Evolutionary conservation across 1,140 invertebrate genomes (phyloP), one percentile per base, ranked within the genome.

Genomic region (Cotesia vestalis): DNA sequence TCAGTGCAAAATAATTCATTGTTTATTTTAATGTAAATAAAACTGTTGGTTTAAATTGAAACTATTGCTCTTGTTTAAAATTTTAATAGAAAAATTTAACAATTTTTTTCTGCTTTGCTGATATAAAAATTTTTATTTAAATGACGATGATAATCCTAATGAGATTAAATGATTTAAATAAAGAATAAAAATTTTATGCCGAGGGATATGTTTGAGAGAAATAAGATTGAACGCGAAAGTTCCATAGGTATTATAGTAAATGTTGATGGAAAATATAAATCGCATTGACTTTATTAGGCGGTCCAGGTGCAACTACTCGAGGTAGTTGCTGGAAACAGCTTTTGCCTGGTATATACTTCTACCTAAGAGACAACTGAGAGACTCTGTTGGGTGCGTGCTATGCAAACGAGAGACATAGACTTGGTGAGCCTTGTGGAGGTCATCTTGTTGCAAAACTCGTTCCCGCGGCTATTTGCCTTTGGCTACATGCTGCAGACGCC

Each of bases 391-490:
- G 53, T 70, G 71, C 67, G 62, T 57, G 27, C 73, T 75, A 78
- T 83, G 81, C 79, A 83, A 82, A 83, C 77, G 73, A 78, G 74
- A 55, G 57, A 62, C 70, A 55, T 72, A 66, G 71, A 73, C 77
- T 78, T 74, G 68, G 66, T 74, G 80, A 73, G 76, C 79, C 79
- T 79, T 78, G 80, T 78, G 77, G 80, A 81, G 81, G 80, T 81
- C 82, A 78, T 78, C 78, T 81, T 78, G 78, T 78, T 78, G 76
- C 77, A 75, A 76, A 83, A 84, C 82, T 79, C 76, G 82, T 83
- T 83, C 78, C 76, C 68, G 63, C 67, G 74, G 72, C 74, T 75
- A 73, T 70, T 66, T 67, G 72, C 70, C 69, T 27, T 46, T 27
- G 67, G 66, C 51, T 8, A 46, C 11, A 61, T 8, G 4, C 12